phyloP scores from a whole-genome alignment of 2,888 invertebrate species.

The Euspilapteryx auroguttella region DNA sequence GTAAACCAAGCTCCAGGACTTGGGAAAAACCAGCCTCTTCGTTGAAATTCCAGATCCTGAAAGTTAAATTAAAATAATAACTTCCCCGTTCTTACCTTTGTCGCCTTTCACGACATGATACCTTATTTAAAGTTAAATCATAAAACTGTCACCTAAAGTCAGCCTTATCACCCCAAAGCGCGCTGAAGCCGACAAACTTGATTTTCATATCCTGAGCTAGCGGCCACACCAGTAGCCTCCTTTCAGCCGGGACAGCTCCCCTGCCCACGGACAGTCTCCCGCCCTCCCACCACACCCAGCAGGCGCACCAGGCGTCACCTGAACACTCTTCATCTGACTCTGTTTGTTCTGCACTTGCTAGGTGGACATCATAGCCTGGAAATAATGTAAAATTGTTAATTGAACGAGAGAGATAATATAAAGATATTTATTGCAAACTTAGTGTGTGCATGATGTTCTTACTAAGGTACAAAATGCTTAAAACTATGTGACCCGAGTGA shows the following conservation, averaged over 20 bases:
- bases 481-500: too few species aligned
- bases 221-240: conserved; percentile 62
- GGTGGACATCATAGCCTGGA: conserved; percentile 65
- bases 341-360: conserved; percentile 61
- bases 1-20: conserved; percentile 66
- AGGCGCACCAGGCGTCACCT: conserved; percentile 57
- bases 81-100: too few species aligned
- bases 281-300: conserved; percentile 71
- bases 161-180: conserved; percentile 65
- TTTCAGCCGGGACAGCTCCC: conserved; percentile 57
- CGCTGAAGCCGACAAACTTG: conserved; percentile 65
- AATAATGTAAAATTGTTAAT: background rate
- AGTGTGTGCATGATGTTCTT: too few species aligned
- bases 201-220: conserved; percentile 62
- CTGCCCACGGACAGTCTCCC: conserved; percentile 59
- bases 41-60: conserved; percentile 70
- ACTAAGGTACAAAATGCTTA: too few species aligned
- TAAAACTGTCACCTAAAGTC: conserved; percentile 52
- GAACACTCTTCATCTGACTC: conserved; percentile 55
- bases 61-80: conserved; percentile 11
- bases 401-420: background rate
- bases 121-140: conserved; percentile 8
- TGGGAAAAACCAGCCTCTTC: conserved; percentile 72
- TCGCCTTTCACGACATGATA: too few species aligned
- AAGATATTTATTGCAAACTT: too few species aligned